Evolutionary conservation across 2,113 vertebrate genomes (phyloP).

Genomic region (Onychorhynchus coronatus): DNA sequence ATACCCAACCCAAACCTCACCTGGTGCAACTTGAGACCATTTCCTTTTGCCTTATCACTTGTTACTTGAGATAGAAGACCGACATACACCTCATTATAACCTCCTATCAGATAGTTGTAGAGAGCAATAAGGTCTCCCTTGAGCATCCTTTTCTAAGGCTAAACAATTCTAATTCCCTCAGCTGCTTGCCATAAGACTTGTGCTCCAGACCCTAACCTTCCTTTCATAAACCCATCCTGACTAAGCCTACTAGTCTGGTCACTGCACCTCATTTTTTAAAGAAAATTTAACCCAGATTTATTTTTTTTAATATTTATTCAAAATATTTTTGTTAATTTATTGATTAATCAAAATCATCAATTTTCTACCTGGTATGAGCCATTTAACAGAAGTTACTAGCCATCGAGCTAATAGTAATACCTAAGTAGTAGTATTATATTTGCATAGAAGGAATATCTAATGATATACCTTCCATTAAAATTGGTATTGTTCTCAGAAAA

Average conservation of each 20-base stretch:
- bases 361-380: background rate
- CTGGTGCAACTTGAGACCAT: background rate
- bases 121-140: background rate
- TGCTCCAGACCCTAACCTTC: background rate
- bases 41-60: background rate
- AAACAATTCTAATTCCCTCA: background rate
- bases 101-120: background rate
- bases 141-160: background rate
- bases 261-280: fast-evolving
- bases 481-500: background rate
- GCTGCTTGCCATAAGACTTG: background rate
- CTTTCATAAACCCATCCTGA: background rate
- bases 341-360: background rate
- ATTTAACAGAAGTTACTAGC: background rate
- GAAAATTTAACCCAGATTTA: background rate
- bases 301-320: background rate
- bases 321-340: background rate
- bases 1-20: background rate
- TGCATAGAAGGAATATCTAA: background rate
- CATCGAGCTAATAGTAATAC: background rate
- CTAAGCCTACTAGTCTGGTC: background rate
- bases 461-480: background rate
- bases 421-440: background rate
- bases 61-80: background rate
- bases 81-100: background rate